Evolutionary conservation across 1,140 invertebrate species (phyloP).

Genomic region (Helicoverpa zea): DNA sequence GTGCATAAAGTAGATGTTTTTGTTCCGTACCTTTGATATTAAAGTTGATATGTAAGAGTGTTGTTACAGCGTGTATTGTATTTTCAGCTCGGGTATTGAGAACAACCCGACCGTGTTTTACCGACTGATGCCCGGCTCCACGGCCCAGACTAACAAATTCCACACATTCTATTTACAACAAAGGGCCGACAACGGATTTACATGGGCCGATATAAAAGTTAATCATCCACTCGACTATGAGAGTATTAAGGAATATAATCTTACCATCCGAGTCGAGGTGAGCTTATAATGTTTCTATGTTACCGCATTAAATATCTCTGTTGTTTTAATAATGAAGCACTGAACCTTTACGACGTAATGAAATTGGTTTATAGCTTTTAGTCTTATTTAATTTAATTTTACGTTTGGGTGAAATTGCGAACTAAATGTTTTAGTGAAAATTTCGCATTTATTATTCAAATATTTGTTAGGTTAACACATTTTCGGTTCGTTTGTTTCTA

Average conservation of each 20-base stretch:
- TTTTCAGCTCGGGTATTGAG: constrained; percentile 96
- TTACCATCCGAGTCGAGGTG: constrained; percentile 98
- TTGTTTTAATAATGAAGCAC: background rate
- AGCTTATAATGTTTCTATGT: constrained; percentile 64
- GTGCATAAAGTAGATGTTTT: constrained; percentile 61
- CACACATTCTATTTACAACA: constrained; percentile 98
- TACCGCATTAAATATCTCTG: background rate
- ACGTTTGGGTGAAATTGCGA: background rate
- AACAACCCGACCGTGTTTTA: constrained; percentile 98
- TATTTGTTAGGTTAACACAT: constrained; percentile 11
- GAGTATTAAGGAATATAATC: constrained; percentile 97
- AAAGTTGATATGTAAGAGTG: constrained; percentile 6
- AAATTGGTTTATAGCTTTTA: constrained; percentile 7
- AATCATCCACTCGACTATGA: constrained; percentile 98
- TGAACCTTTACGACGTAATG: background rate
- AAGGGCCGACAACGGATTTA: constrained; percentile 95
- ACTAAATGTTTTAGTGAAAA: background rate
- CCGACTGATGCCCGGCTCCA: constrained; percentile 97
- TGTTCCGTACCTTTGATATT: constrained; percentile 21
- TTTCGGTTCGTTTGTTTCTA: background rate
- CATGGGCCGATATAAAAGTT: constrained; percentile 98
- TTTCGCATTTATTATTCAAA: constrained; percentile 20
- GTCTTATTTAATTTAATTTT: constrained; percentile 16
- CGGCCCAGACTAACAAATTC: constrained; percentile 97
- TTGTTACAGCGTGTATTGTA: constrained; percentile 59